Percentiles rank a stretch among this genome's conserved stretches.
Evolutionary conservation across 1,140 invertebrate species (phyloP).

Genomic region (Drosophila nannoptera): DNA sequence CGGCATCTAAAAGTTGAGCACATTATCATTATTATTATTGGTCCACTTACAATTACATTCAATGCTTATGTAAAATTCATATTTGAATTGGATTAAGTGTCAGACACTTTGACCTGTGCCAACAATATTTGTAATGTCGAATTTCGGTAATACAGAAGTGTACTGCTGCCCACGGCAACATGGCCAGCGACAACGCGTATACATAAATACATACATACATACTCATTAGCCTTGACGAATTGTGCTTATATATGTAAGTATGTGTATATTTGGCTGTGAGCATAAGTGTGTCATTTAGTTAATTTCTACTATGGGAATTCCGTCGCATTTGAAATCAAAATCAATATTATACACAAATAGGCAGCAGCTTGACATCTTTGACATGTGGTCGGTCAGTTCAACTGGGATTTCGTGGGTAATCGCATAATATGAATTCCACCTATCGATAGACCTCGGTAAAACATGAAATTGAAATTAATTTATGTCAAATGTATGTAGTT

Average conservation of each 20-base stretch:
- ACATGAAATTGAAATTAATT: conserved; percentile 57
- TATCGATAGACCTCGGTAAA: conserved; percentile 34
- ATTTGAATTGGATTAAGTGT: conserved; percentile 74
- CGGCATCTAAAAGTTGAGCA: too few species aligned
- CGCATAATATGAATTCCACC: conserved; percentile 61
- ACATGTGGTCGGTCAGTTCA: conserved; percentile 42
- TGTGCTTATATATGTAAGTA: conserved; percentile 9
- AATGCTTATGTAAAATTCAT: conserved; percentile 68
- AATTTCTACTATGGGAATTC: conserved; percentile 36
- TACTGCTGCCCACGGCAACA: conserved; percentile 18
- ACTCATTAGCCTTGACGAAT: conserved; percentile 2
- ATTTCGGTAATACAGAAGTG: conserved; percentile 59
- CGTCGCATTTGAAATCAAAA: conserved; percentile 58
- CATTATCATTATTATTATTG: neutral
- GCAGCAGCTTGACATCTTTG: conserved; percentile 70
- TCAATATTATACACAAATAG: conserved; percentile 67
- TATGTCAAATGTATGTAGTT: conserved; percentile 29
- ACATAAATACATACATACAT: conserved; percentile 9
- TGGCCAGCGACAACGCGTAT: conserved; percentile 2
- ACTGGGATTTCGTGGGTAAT: conserved; percentile 42
- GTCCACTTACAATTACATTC: conserved; percentile 36
- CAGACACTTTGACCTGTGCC: conserved; percentile 72
- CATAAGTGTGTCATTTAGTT: conserved; percentile 36
- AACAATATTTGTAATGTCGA: conserved; percentile 68
- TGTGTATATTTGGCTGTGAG: conserved; percentile 9